phyloP scores from a whole-genome alignment of 37 sponge, comb jelly and placozoan genomes.

The Cladorhizidae sp. region DNA sequence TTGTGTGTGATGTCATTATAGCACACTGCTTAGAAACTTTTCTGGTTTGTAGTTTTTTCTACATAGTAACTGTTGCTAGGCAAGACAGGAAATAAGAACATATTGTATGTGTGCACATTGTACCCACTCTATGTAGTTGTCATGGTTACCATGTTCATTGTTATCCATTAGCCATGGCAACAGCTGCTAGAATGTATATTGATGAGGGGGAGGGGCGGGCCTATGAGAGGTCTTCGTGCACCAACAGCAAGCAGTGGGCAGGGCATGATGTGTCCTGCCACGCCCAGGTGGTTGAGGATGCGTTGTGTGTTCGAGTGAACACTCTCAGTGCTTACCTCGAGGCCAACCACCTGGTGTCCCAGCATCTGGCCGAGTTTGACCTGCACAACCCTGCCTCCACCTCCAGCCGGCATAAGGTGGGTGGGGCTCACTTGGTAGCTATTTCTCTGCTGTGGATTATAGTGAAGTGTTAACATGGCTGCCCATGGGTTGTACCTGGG shows the following conservation, averaged over 20 bases:
- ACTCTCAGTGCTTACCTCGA: slow-evolving; percentile 57
- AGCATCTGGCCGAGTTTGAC: background rate
- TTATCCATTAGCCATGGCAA: slow-evolving; percentile 6
- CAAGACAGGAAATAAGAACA: too few species aligned
- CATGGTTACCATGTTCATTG: too few species aligned
- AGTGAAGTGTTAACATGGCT: too few species aligned
- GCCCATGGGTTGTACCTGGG: too few species aligned
- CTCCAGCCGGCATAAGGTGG: background rate
- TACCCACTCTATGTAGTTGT: too few species aligned
- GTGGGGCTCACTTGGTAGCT: background rate
- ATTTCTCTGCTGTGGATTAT: too few species aligned
- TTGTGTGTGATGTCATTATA: too few species aligned
- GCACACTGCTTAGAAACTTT: too few species aligned
- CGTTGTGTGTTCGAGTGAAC: slow-evolving; percentile 71
- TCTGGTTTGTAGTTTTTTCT: too few species aligned
- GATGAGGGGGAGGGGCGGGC: slow-evolving; percentile 59
- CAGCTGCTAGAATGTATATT: slow-evolving; percentile 3
- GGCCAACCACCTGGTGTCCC: slow-evolving; percentile 63
- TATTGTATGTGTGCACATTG: too few species aligned
- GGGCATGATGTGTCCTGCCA: slow-evolving; percentile 49
- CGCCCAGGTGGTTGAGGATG: slow-evolving; percentile 41
- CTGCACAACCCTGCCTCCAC: background rate
- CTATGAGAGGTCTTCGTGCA: slow-evolving; percentile 50
- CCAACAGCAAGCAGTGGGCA: slow-evolving; percentile 8
- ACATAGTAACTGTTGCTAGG: too few species aligned